Percentiles rank a stretch among this genome's conserved stretches.
Conservation (phyloP, 2,113 vertebrate species). For the Salvator merianae region DNA sequence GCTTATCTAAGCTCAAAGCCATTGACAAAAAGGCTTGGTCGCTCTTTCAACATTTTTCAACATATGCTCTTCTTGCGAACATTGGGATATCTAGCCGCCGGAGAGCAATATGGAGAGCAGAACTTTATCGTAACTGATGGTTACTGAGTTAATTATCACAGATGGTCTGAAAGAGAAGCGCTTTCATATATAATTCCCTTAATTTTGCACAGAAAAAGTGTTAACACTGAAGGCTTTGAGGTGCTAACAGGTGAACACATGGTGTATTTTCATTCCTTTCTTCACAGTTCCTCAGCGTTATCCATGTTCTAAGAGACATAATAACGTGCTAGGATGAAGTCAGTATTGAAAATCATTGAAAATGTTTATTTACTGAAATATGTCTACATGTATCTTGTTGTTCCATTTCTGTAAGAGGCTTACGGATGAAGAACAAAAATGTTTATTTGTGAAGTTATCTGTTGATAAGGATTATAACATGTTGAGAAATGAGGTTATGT, state of each 20-base stretch:
- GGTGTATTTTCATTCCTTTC: not conserved
- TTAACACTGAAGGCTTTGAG: not conserved
- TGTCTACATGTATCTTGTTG: too few relatives aligned
- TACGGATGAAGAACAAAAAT: not conserved
- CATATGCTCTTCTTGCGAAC: conserved; percentile 46
- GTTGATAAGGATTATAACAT: not conserved
- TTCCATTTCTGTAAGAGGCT: not conserved
- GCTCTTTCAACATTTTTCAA: conserved; percentile 57
- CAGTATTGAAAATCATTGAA: not conserved
- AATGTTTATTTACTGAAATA: not conserved
- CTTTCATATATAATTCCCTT: not conserved
- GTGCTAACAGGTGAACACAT: not conserved
- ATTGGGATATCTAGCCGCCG: conserved; percentile 44
- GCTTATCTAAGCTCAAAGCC: conserved; percentile 62
- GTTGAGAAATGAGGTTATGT: not conserved
- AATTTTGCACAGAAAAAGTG: not conserved
- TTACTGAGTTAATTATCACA: not conserved
- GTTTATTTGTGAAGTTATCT: not conserved
- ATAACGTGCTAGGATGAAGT: not conserved
- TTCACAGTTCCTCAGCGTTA: not conserved
- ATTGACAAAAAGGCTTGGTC: conserved; percentile 67
- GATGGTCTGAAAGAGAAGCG: not conserved
- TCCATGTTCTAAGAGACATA: not conserved
- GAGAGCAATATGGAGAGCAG: not conserved
- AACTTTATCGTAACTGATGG: not conserved